Percentiles rank a stretch among this genome's conserved stretches.
Evolutionary conservation across 2,797 vertebrate species (phyloP).

Genomic region (Dermochelys coriacea): DNA sequence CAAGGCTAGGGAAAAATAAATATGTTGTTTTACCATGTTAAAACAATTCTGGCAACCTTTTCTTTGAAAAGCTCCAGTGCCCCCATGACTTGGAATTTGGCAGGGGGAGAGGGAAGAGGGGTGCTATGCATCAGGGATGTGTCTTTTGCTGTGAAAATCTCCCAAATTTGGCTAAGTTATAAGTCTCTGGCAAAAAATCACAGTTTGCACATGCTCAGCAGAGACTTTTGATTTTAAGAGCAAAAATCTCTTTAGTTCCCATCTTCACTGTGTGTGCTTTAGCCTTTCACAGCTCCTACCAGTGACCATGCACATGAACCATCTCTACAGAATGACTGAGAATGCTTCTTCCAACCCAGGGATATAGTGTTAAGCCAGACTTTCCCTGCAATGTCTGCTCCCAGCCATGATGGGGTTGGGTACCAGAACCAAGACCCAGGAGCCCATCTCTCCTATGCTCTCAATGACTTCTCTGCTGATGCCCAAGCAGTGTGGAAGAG

Average conservation of each 20-base stretch:
- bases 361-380: background rate
- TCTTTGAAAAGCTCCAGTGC: background rate
- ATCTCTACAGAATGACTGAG: background rate
- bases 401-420: too few species aligned
- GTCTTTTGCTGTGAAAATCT: background rate
- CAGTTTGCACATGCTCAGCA: background rate
- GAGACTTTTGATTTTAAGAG: background rate
- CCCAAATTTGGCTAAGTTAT: background rate
- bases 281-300: background rate
- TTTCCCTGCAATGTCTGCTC: background rate
- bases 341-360: background rate
- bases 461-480: background rate
- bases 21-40: background rate
- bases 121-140: background rate
- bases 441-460: background rate
- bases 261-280: background rate
- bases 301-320: background rate
- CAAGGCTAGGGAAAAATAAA: background rate
- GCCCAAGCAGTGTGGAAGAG: background rate
- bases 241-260: background rate
- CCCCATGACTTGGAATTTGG: background rate
- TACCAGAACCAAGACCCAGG: background rate
- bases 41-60: background rate
- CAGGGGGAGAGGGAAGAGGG: background rate
- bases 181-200: background rate